phyloP scores from a whole-genome alignment of 2,888 invertebrate species.

The Pristionchus maxplancki region DNA sequence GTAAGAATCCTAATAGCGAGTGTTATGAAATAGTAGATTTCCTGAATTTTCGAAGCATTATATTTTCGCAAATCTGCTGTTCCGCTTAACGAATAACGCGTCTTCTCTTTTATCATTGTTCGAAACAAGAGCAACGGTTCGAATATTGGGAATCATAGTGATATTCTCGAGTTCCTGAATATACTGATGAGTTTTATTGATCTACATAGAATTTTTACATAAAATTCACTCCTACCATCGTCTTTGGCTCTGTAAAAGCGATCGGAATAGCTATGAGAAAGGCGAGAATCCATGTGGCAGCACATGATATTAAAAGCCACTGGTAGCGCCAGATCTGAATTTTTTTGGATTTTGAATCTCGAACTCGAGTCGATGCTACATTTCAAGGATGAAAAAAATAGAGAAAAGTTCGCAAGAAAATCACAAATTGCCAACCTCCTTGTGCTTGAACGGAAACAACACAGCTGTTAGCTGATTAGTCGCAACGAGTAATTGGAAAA shows the following conservation, averaged over 20 bases:
- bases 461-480: neutral
- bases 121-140: neutral
- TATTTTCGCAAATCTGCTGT: neutral
- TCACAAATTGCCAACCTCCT: no score
- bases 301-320: neutral
- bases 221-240: neutral
- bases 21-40: neutral
- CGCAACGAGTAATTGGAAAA: neutral
- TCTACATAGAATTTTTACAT: no score
- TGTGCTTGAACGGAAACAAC: neutral
- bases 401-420: no score
- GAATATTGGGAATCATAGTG: neutral
- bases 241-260: neutral
- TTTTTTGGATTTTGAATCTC: neutral
- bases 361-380: no score
- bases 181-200: no score
- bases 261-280: neutral
- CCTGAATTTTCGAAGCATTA: neutral
- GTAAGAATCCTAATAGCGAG: neutral
- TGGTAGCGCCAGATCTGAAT: neutral
- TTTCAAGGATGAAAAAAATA: no score
- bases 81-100: neutral
- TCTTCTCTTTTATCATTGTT: neutral
- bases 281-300: neutral
- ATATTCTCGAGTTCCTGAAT: neutral